Conservation (phyloP, 2,113 vertebrate species). For the Anarhynchus alexandrinus region DNA sequence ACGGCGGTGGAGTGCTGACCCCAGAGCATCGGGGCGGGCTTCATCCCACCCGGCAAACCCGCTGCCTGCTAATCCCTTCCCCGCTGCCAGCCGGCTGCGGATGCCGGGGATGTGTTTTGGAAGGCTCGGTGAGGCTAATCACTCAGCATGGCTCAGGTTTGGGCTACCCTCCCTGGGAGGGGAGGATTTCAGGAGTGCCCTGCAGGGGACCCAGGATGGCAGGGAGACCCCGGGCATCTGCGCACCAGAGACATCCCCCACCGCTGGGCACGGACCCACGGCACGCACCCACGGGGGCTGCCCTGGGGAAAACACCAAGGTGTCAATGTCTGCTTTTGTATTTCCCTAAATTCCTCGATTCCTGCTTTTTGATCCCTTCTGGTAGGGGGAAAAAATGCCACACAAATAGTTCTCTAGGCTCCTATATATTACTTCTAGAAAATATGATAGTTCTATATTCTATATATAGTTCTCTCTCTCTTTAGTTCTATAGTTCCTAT, state of each 20-base stretch:
- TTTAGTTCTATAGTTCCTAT: background rate
- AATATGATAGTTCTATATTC: background rate
- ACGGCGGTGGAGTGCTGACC: accelerated
- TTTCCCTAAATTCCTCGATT: background rate
- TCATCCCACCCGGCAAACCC: background rate
- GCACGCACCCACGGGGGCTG: accelerated
- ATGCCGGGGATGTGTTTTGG: background rate
- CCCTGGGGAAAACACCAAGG: background rate
- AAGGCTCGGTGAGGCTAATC: background rate
- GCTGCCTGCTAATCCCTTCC: accelerated
- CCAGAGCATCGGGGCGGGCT: background rate
- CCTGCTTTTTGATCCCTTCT: background rate
- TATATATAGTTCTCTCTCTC: background rate
- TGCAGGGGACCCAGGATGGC: background rate
- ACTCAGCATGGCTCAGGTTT: background rate
- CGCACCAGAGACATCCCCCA: background rate
- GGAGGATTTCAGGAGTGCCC: background rate
- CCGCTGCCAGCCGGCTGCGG: accelerated
- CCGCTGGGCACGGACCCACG: accelerated
- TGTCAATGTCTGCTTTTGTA: background rate
- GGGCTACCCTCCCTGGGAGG: background rate
- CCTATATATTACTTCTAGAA: background rate
- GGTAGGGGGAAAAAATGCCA: background rate
- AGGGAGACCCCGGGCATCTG: background rate
- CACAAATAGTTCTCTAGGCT: background rate